Evolutionary conservation across 2,797 vertebrate genomes (phyloP).

Genomic region (Chromobotia macracanthus): DNA sequence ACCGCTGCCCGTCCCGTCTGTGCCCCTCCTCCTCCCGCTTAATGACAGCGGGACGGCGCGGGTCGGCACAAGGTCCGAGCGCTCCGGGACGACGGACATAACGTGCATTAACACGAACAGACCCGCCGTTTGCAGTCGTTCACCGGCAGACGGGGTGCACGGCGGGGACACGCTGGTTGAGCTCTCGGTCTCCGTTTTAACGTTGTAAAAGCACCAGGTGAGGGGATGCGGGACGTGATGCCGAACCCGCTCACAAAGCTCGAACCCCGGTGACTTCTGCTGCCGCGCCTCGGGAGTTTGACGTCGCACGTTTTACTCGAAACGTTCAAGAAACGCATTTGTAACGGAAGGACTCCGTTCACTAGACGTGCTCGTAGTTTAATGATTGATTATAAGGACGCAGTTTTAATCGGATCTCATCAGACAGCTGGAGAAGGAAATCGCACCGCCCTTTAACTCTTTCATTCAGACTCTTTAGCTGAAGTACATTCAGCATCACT

Average conservation of each 20-base stretch:
- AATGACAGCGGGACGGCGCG: slow-evolving; percentile 13
- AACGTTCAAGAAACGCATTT: neutral
- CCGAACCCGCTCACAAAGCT: slow-evolving; percentile 38
- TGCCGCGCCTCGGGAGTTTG: slow-evolving; percentile 24
- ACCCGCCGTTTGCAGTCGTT: neutral
- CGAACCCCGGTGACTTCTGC: slow-evolving; percentile 38
- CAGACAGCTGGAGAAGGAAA: too few species aligned
- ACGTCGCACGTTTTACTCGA: neutral
- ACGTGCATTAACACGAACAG: slow-evolving; percentile 41
- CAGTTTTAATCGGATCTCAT: too few species aligned
- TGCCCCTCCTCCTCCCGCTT: slow-evolving; percentile 31
- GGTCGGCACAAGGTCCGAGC: slow-evolving; percentile 9
- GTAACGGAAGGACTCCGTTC: neutral
- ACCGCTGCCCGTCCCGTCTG: neutral
- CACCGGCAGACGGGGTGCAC: too few species aligned
- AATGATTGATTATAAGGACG: too few species aligned
- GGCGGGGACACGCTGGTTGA: too few species aligned
- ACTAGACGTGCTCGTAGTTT: too few species aligned
- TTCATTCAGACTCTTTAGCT: neutral
- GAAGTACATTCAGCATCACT: neutral
- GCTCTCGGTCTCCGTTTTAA: too few species aligned
- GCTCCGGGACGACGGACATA: slow-evolving; percentile 15
- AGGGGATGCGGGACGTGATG: slow-evolving; percentile 49
- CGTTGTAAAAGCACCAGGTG: slow-evolving; percentile 28
- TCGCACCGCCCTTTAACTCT: too few species aligned